Base-by-base conservation (phyloP, 2,888 invertebrate species). In the Tupiocoris notatus region DNA sequence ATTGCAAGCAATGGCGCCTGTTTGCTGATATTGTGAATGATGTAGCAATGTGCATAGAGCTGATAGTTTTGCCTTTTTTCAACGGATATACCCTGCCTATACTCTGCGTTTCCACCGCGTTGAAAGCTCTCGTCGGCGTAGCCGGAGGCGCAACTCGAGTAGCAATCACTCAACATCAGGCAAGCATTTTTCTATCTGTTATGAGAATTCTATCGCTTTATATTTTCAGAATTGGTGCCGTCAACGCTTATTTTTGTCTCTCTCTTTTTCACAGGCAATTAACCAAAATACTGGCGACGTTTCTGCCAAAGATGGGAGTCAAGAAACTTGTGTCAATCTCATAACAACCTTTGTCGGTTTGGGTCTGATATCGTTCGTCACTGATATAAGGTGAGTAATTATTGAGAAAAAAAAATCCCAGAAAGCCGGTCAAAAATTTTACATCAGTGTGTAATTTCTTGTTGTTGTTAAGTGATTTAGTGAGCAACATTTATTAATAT, bases 1-100 rank as follows among this genome's bases (percentile, higher is more conserved):
- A 97, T 82, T 95, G 96, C 81, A 98, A 98, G 84, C 92, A 94
- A 83, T 98, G 98, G 98, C 88, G 98, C 68, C 85, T 98, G 39
- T 92, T 95, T 84, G 98, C 98, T 12, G 98, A 98, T 84, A 87
- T 93, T 74, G 84, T 97, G 9, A 98, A 98, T 84, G 97, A 98
- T 85, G 83, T 89, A 57, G 95, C 98, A 0, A 92, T 96, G 88
- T 90, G 91, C 80, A 86, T 97, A 73, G 97, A 98, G 85, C 88
- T 98, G 78, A 84, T 92, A 23, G 86, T 94, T 79, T 93, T 76
- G 88, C 90, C 71, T 64, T 61, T 73, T 63, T 78, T 71, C 23
- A 65, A 77, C 25, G 20, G 76, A 0, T 68, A 77, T 23, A 70
- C 80, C 12, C 88, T 89, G 1, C 86, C 87, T 76, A 87, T 92